Evolutionary conservation across 2,797 vertebrate genomes (phyloP), one percentile per base, ranked within the genome.

Genomic region (Simalia tracyae): DNA sequence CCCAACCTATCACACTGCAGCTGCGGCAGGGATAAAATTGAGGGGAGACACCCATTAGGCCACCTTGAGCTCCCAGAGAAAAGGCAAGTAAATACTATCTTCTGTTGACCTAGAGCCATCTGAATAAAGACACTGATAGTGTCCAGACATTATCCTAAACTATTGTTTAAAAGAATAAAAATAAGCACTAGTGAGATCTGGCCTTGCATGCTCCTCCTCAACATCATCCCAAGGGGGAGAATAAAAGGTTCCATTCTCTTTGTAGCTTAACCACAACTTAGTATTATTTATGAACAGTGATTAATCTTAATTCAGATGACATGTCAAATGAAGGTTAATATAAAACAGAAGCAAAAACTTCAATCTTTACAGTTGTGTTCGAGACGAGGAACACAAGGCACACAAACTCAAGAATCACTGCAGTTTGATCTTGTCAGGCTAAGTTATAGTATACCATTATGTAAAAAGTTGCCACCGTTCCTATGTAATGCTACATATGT

Each of bases 251-350:
- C 68, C 6, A 17, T 81, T 46, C 36, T 81, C 19, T 10, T 11
- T 81, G 36, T 81, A 81, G 24, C 42, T 11, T 81, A 46, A 46
- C 36, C 36, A 81, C 9, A 81, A 42, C 36, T 42, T 10, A 42
- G 36, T 42, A 54, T 54, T 54, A 54, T 54, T 50, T 50, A 50
- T 36, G n/a, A 72, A 76, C 31, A 76, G 68, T 31, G 42, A 81
- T 81, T 81, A 46, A 81, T 24, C 72, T 81, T 81, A 22, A 9
- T 81, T 81, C 72, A 81, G 72, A 81, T 46, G 19, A 11, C 72
- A 46, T 24, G 36, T 46, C 72, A 81, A 46, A 81, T 81, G 72
- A 81, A 81, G 72, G 0, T 17, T 92, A 92, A 95, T 95, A 68
- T 26, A 11, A 88, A 93, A 89, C 76, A 14, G 31, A 93, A 81